Base-by-base conservation (phyloP, 2,113 vertebrate species). In the Struthidea cinerea region DNA sequence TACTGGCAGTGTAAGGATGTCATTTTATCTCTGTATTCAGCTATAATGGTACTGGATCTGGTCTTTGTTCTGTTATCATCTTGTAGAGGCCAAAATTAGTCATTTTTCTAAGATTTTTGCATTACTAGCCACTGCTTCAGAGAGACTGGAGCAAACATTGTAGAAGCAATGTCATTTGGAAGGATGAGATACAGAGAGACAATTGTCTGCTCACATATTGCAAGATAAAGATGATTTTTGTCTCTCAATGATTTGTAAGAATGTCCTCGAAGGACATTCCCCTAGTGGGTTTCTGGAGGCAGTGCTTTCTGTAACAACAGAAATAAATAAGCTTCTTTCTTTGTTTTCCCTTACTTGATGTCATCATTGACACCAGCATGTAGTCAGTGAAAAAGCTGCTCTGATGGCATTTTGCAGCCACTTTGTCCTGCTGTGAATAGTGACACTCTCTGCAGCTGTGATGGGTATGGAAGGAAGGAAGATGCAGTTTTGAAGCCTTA, bases 201-300 rank as follows among this genome's bases (percentile, higher is more conserved):
- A 89, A 93, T 92, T 93, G 76, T 84, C 92, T 94, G 86, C 56
- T 96, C 80, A 61, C 64, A 75, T 90, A 77, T 57, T 37, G 16
- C 60, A 81, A 95, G 55, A 80, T 77, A 61, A 81, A 90, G 64
- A 75, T 93, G 76, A 96, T 93, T 93, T 93, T 95, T 94, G 68
- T 93, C 71, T 92, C 47, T 75, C 68, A 67, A 2, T 0, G 0
- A 67, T 87, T 64, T 81, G 18, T 84, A 67, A 90, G 37, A 87
- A 59, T 78, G 71, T 60, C 86, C 56, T 94, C n/a, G 6, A 71
- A 84, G 56, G 84, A 64, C 53, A 15, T 78, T 92, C 41, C 17
- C 41, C 17, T 81, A 17, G 50, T 63, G 35, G 35, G n/a, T 84
- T 92, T 90, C 75, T 77, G 76, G 64, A 81, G 47, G 69, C 44